Evolutionary conservation across 2,888 invertebrate species (phyloP).

Genomic region (Drosophila mimetica): DNA sequence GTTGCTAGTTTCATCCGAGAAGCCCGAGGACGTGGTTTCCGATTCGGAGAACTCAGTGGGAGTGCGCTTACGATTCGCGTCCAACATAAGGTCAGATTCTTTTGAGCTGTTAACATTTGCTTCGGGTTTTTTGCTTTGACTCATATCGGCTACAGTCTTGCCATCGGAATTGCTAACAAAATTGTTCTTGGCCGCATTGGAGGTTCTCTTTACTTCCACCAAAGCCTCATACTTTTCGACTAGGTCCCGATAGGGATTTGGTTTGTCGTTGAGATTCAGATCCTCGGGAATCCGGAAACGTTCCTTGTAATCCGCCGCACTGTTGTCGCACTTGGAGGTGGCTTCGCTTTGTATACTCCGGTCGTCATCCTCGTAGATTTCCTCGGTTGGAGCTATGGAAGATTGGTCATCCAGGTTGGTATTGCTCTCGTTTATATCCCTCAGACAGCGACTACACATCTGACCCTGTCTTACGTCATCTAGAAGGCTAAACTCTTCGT

Average conservation of each 20-base stretch:
- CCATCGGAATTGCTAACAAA: conserved; percentile 26
- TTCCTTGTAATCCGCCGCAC: conserved; percentile 58
- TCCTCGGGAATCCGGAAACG: conserved; percentile 71
- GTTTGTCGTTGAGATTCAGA: conserved; percentile 75
- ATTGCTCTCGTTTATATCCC: conserved; percentile 86
- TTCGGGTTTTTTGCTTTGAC: conserved; percentile 84
- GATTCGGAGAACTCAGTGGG: conserved; percentile 94
- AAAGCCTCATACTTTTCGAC: conserved; percentile 94
- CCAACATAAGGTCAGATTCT: conserved; percentile 13
- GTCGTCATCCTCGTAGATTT: conserved; percentile 86
- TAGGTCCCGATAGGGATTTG: conserved; percentile 91
- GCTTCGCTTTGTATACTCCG: conserved; percentile 80
- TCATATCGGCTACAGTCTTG: conserved; percentile 91
- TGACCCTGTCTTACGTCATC: conserved; percentile 95
- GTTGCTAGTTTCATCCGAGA: conserved; percentile 93
- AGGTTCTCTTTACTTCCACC: conserved; percentile 90
- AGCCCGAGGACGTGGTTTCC: conserved; percentile 93
- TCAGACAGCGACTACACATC: conserved; percentile 91
- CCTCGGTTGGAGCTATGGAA: conserved; percentile 89
- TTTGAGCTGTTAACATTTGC: conserved; percentile 66
- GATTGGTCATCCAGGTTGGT: conserved; percentile 85
- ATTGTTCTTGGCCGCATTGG: conserved; percentile 85
- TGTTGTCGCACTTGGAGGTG: conserved; percentile 63
- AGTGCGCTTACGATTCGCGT: conserved; percentile 85
- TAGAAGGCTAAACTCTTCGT: conserved; percentile 92